Evolutionary conservation across 2,797 vertebrate genomes (phyloP).

Genomic region (Selene dorsalis): DNA sequence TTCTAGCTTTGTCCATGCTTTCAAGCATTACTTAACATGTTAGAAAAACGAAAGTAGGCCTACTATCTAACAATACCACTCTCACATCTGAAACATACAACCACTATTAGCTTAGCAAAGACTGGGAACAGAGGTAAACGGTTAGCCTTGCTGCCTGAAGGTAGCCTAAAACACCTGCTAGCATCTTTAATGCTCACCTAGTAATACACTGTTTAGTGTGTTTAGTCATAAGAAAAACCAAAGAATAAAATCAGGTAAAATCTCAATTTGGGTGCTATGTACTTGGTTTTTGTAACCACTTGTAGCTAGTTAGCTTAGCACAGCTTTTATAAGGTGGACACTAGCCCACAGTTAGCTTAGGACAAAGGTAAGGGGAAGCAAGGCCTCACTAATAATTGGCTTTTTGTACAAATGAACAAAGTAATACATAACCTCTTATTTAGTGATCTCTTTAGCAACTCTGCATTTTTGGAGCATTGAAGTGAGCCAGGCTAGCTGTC

Average conservation of each 20-base stretch:
- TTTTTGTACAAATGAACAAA: not conserved
- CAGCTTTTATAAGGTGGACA: not conserved
- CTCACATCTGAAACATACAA: not conserved
- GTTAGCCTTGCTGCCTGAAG: not conserved
- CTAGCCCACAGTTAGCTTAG: not conserved
- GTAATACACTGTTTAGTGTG: not conserved
- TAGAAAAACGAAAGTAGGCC: not conserved
- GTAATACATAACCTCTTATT: not conserved
- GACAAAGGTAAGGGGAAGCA: not conserved
- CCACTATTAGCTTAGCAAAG: conserved; percentile 3
- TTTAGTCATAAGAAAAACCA: not conserved
- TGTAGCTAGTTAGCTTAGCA: not conserved
- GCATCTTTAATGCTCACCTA: not conserved
- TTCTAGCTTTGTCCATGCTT: conserved; percentile 23
- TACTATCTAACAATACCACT: not conserved
- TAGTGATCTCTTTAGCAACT: not conserved
- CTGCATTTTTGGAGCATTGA: not conserved
- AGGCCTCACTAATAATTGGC: not conserved
- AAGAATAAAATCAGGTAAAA: not conserved
- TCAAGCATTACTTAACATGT: not conserved
- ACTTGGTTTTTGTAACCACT: not conserved
- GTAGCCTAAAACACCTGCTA: not conserved
- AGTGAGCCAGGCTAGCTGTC: not conserved
- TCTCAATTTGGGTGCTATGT: not conserved
- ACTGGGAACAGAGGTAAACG: not conserved